These are phyloP conservation scores for Oenanthe oenanthe DNA, from an alignment of 2,113 vertebrate species.

Conservation along the genomic window DNA sequence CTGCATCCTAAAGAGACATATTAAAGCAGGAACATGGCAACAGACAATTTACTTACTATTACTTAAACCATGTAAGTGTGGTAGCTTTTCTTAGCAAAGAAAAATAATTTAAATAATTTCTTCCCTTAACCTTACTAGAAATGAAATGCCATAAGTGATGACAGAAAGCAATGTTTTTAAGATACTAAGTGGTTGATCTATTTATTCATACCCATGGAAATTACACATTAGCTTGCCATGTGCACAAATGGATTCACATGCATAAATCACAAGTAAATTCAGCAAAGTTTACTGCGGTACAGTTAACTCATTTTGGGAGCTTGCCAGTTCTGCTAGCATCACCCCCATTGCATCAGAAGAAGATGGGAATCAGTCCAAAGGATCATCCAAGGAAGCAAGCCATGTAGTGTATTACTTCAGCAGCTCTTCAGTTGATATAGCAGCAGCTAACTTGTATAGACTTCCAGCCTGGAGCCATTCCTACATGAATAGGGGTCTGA, in stretches of 20 bases:
- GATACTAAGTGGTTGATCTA: background rate
- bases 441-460: background rate
- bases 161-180: slow-evolving; percentile 2
- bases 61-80: background rate
- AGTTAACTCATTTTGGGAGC: background rate
- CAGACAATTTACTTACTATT: background rate
- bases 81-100: background rate
- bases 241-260: background rate
- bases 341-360: background rate
- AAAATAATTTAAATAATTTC: background rate
- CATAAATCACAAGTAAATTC: background rate
- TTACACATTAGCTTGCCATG: background rate
- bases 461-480: background rate
- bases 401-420: background rate
- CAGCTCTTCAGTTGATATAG: background rate
- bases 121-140: background rate
- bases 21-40: background rate
- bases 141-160: background rate
- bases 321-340: background rate
- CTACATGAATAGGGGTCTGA: background rate
- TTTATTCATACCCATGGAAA: background rate
- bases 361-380: background rate
- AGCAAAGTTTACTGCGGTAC: background rate
- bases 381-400: background rate
- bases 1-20: slow-evolving; percentile 17